Evolutionary conservation across 2,797 vertebrate genomes (phyloP).

Genomic region (Mallotus villosus): DNA sequence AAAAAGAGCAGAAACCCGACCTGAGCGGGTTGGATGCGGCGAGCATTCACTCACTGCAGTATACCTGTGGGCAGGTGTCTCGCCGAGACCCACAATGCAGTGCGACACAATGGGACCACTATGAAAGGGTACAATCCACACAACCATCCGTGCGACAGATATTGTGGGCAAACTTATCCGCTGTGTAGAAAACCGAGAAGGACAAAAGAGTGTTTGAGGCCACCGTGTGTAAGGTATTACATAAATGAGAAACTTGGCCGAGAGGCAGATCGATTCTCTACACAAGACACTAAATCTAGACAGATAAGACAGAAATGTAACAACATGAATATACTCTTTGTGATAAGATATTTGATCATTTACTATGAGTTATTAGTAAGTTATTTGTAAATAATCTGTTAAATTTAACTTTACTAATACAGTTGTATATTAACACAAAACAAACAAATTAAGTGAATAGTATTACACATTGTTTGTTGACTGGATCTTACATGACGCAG

Average conservation of each 20-base stretch:
- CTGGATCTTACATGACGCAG: neutral
- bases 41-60: slow-evolving; percentile 68
- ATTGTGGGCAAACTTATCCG: slow-evolving; percentile 67
- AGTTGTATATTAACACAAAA: too few species aligned
- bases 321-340: neutral
- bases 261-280: slow-evolving; percentile 34
- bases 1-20: slow-evolving; percentile 70
- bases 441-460: too few species aligned
- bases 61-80: slow-evolving; percentile 75
- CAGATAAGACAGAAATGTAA: slow-evolving; percentile 19
- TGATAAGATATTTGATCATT: neutral
- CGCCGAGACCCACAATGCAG: slow-evolving; percentile 78
- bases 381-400: too few species aligned
- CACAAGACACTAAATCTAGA: slow-evolving; percentile 15
- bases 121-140: slow-evolving; percentile 70
- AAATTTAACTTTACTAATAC: too few species aligned
- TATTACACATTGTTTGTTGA: neutral
- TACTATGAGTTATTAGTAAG: too few species aligned
- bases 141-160: slow-evolving; percentile 70
- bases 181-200: slow-evolving; percentile 31
- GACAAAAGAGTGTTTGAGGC: slow-evolving; percentile 59
- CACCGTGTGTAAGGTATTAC: slow-evolving; percentile 49
- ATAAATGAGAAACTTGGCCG: slow-evolving; percentile 25
- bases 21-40: slow-evolving; percentile 67
- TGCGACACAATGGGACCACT: slow-evolving; percentile 77